Evolutionary conservation across 2,113 vertebrate genomes (phyloP), one percentile per base, ranked within the genome.

Genomic region (Atrichornis clamosus): DNA sequence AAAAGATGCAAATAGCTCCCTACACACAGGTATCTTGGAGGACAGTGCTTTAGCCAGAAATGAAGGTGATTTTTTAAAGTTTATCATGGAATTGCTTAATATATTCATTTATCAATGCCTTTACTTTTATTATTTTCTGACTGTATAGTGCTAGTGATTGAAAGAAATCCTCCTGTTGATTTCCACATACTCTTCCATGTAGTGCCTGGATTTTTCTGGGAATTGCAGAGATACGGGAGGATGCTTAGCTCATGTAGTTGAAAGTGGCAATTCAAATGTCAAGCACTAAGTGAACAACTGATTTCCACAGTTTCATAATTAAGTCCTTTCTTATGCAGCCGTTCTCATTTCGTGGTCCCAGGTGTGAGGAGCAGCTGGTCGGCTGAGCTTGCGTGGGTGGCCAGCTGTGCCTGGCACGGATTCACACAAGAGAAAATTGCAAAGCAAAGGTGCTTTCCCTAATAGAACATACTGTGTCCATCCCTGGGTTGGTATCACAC

Each of bases 271-370:
- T 84, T 92, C 44, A 74, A 78, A 81, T 81, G 63, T 88, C 83
- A 93, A 81, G 79, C 47, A 56, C 87, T 56, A 58, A 84, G 52
- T 37, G 49, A 85, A 59, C 59, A 82, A 75, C 60, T 60, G 56
- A 78, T 84, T 89, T 89, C 65, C 78, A 67, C 39, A 35, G 47
- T 89, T 89, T 75, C 39, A 11, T 84, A 94, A 94, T 76, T 58
- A 80, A 70, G 39, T 55, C 46, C 79, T 90, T 90, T 90, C 70
- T 94, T 32, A 8, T 46, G 20, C 41, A 88, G 65, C 46, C 41
- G 73, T 82, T 73, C 74, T 72, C 33, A 28, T 91, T 83, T 80
- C 90, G 42, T 74, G 83, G 67, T 91, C 85, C 92, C 88, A 90
- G 90, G 55, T 86, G 63, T 80, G 72, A 84, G 90, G 67, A 80